Base-by-base conservation (phyloP, 2,888 invertebrate genomes). In the Galeopsomyia nigrocyanea region DNA sequence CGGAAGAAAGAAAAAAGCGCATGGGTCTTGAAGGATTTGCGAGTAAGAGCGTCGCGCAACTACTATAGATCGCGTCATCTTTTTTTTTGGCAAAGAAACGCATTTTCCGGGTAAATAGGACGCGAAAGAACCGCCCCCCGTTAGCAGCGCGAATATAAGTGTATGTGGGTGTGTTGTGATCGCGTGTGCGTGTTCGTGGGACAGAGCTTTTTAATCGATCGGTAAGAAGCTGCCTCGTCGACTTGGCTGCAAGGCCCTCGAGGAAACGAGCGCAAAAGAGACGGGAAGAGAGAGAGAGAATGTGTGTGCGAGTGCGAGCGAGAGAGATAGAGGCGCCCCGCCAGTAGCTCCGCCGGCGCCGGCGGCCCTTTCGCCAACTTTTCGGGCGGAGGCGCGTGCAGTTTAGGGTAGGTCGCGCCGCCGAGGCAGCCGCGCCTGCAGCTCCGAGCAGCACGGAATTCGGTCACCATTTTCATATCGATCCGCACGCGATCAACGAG, bases 401-500 rank as follows among this genome's bases (percentile, higher is more conserved):
- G 75, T 82, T 85, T 85, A 80, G 80, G 84, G 84, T 80, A 86
- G 86, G 86, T 86, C 83, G 82, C 79, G 80, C 79, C 77, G 31
- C 26, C 26, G 47, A 56, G 49, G 56, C 31, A 49, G 46, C 56
- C n/a, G 21, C 39, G 56, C 75, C 74, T 75, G 75, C 76, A 39
- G 39, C 39, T 39, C 39, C 39, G n/a, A n/a, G n/a, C n/a, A n/a
- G 39, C 74, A 78, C 81, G 84, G 82, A 86, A 86, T 86, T 86
- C 86, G 86, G 86, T 86, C 85, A 86, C 86, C 84, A 84, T 86
- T 86, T 85, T 85, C 83, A 82, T 84, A 86, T 86, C 85, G 86
- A 86, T 85, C 84, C 81, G 79, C 55, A 70, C 39, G 39, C 7
- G 39, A 39, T 39, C 2, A 39, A 3, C 39, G 39, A 39, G 39